These are phyloP conservation scores for Cinclus cinclus DNA, from an alignment of 2,113 vertebrate species.

Conservation along the genomic window DNA sequence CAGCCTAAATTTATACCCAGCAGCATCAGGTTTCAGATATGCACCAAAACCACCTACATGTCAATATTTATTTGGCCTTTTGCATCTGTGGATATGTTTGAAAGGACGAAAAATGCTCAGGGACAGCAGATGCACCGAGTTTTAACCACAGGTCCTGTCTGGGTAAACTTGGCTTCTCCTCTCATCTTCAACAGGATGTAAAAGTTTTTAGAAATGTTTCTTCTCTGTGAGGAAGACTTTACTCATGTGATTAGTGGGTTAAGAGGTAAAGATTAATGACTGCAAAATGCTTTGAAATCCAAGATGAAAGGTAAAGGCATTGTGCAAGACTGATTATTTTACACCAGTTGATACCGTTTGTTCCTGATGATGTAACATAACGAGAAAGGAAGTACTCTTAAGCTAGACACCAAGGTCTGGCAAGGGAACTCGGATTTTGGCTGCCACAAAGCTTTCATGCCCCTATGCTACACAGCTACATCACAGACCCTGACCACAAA, in stretches of 20 bases:
- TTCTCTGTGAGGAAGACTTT: not conserved
- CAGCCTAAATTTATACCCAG: not conserved
- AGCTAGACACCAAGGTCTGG: not conserved
- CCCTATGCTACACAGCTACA: not conserved
- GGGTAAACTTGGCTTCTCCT: not conserved
- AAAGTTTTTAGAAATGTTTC: not conserved
- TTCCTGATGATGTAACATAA: not conserved
- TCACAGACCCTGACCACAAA: not conserved
- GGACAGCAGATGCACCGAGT: not conserved
- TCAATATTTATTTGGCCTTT: constrained; percentile 6
- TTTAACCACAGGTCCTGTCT: not conserved
- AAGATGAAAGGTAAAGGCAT: constrained; percentile 35
- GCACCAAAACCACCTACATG: not conserved
- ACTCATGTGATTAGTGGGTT: constrained; percentile 44
- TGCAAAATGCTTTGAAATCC: constrained; percentile 37
- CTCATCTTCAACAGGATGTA: not conserved
- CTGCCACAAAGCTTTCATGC: not conserved
- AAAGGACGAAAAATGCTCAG: not conserved
- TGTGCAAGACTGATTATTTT: constrained; percentile 8
- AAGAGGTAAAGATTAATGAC: constrained; percentile 12
- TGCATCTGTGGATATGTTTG: not conserved
- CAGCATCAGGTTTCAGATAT: constrained; percentile 1
- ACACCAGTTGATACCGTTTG: not conserved
- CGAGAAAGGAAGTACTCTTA: not conserved
- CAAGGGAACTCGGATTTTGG: not conserved